phyloP scores from a whole-genome alignment of 37 sponge, comb jelly and placozoan genomes.

The Hormiphora californensis region DNA sequence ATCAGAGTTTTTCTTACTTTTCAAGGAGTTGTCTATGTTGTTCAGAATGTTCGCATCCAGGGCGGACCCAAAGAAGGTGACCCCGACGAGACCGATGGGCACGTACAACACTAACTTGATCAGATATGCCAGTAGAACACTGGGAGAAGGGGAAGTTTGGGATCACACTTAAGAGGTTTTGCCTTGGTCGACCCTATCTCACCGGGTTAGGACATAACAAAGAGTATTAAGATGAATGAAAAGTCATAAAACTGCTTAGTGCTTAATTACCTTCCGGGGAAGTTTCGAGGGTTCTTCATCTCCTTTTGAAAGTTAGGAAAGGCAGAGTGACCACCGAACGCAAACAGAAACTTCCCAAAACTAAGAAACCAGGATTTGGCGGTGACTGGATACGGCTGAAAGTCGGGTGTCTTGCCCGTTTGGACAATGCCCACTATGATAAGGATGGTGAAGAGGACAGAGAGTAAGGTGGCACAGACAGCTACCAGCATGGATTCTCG shows the following conservation, averaged over 20 bases:
- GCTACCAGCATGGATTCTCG: background rate
- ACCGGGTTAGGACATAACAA: no score
- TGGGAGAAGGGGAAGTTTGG: no score
- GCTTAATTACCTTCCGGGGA: no score
- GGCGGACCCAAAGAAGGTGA: background rate
- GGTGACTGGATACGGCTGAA: conserved; percentile 11
- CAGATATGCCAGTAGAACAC: background rate
- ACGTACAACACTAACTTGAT: conserved; percentile 4
- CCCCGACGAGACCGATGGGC: background rate
- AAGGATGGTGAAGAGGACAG: background rate
- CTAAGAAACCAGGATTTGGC: conserved; percentile 28
- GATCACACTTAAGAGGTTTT: no score
- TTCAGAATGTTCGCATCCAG: background rate
- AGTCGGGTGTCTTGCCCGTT: background rate
- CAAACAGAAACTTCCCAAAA: conserved; percentile 41
- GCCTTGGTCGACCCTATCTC: no score
- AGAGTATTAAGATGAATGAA: no score
- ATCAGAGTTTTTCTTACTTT: no score
- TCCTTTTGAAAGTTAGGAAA: conserved; percentile 38
- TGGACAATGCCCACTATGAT: background rate
- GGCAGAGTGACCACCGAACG: conserved; percentile 25
- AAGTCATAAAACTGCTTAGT: no score
- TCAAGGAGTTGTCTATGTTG: no score
- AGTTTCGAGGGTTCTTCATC: conserved; percentile 10
- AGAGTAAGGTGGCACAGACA: background rate